Evolutionary conservation across 2,113 vertebrate genomes (phyloP).

Genomic region (Tor tambroides): DNA sequence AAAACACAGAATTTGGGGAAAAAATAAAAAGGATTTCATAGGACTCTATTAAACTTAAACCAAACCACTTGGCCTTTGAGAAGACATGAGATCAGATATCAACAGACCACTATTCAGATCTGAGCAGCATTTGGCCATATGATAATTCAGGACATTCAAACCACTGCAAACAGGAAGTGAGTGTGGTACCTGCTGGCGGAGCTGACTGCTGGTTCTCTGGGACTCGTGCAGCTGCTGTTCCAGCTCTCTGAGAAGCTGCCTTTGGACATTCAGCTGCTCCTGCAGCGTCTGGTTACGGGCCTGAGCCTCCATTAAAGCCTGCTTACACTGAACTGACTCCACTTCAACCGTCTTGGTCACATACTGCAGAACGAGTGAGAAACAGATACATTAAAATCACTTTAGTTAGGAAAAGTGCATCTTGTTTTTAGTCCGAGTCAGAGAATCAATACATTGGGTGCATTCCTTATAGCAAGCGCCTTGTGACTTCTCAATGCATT

Average conservation of each 20-base stretch:
- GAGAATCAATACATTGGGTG: background rate
- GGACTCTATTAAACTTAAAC: too few species aligned
- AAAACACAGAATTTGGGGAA: background rate
- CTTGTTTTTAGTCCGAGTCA: background rate
- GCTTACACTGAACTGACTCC: constrained; percentile 82
- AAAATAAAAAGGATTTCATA: background rate
- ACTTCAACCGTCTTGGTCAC: constrained; percentile 85
- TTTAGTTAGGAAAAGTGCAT: background rate
- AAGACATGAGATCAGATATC: background rate
- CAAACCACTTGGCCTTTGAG: background rate
- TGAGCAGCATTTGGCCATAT: background rate
- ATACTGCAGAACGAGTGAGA: constrained; percentile 68
- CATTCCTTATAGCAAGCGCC: too few species aligned
- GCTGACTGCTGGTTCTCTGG: constrained; percentile 81
- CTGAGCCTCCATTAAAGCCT: constrained; percentile 82
- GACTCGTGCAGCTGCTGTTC: constrained; percentile 90
- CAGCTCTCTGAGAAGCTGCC: constrained; percentile 86
- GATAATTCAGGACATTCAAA: background rate
- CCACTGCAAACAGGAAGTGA: background rate
- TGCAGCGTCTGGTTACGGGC: constrained; percentile 83
- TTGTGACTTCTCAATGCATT: too few species aligned
- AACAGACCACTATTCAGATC: background rate
- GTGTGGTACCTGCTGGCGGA: constrained; percentile 84
- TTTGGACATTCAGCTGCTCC: constrained; percentile 89
- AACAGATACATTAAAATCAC: background rate